Conservation (phyloP, 2,113 vertebrate species). For the Bostrychus sinensis region DNA sequence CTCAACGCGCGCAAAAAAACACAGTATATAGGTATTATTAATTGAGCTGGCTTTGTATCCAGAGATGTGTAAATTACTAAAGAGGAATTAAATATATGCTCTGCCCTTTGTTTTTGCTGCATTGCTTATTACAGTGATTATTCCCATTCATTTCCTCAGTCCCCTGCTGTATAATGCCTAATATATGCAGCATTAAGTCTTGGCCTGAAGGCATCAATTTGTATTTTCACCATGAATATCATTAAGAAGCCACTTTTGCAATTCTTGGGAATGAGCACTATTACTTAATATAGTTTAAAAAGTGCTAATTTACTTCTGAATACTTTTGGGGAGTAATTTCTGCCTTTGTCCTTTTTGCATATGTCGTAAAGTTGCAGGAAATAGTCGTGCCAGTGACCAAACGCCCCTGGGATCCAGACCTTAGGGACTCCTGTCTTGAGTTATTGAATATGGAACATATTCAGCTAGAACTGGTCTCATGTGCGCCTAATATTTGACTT, state of each 20-base stretch:
- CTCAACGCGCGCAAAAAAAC: slow-evolving; percentile 11
- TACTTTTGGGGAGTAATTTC: slow-evolving; percentile 3
- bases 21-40: slow-evolving; percentile 26
- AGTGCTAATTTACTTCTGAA: slow-evolving; percentile 7
- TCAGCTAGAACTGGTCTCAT: too few relatives aligned
- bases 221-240: slow-evolving; percentile 49
- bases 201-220: slow-evolving; percentile 50
- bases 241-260: slow-evolving; percentile 38
- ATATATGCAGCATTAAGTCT: slow-evolving; percentile 55
- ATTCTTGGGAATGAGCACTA: slow-evolving; percentile 13
- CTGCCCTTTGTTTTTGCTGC: slow-evolving; percentile 29
- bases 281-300: slow-evolving; percentile 29
- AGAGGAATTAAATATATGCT: slow-evolving; percentile 36
- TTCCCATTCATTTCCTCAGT: slow-evolving; percentile 44
- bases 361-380: not conserved
- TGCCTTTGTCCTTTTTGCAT: not conserved
- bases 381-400: not conserved
- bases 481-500: too few relatives aligned
- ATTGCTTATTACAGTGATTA: slow-evolving; percentile 44
- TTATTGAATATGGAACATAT: too few relatives aligned
- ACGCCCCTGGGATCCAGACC: too few relatives aligned
- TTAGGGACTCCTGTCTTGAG: too few relatives aligned
- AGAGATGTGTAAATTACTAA: slow-evolving; percentile 40
- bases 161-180: slow-evolving; percentile 25
- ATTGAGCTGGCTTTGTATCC: slow-evolving; percentile 33